These are phyloP conservation scores for Anolis carolinensis DNA, from an alignment of 2,113 vertebrate genomes.

Conservation along the genomic window DNA sequence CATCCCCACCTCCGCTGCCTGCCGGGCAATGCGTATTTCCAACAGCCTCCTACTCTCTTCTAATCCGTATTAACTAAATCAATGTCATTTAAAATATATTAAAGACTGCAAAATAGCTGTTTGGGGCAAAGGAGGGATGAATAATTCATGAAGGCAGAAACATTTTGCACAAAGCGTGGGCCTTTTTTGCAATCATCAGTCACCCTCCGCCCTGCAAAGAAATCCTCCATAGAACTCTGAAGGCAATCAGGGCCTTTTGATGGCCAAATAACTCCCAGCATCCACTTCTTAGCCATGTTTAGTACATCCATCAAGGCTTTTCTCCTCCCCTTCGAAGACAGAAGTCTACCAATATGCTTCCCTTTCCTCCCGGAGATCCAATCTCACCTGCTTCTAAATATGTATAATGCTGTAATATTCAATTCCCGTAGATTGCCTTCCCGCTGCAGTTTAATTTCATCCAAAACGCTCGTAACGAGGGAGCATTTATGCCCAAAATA, in stretches of 20 bases:
- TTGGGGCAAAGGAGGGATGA: neutral
- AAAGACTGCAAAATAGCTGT: conserved; percentile 24
- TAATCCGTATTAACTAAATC: conserved; percentile 12
- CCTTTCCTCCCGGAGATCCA: conserved; percentile 29
- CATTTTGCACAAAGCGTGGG: neutral
- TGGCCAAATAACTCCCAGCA: conserved; percentile 31
- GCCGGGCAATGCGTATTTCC: conserved; percentile 1
- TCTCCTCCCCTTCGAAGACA: neutral
- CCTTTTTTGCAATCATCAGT: neutral
- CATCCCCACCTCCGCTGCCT: neutral
- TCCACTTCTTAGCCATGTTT: conserved; percentile 20
- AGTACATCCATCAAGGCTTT: conserved; percentile 19
- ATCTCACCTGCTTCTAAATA: conserved; percentile 33
- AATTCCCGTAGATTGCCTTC: conserved; percentile 43
- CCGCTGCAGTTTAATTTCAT: conserved; percentile 45
- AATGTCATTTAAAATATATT: conserved; percentile 36
- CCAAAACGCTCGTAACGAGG: conserved; percentile 29
- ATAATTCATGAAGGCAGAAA: conserved; percentile 31
- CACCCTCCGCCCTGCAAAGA: neutral
- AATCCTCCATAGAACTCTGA: conserved; percentile 1
- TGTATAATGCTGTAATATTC: conserved; percentile 30
- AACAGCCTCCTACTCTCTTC: conserved; percentile 8
- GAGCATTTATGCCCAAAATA: conserved; percentile 27
- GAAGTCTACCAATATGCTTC: conserved; percentile 35
- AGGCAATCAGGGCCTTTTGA: conserved; percentile 16